Percentiles rank a stretch among this genome's conserved stretches.
phyloP scores from a whole-genome alignment of 2,888 invertebrate genomes.

The Polydrusus tereticollis region DNA sequence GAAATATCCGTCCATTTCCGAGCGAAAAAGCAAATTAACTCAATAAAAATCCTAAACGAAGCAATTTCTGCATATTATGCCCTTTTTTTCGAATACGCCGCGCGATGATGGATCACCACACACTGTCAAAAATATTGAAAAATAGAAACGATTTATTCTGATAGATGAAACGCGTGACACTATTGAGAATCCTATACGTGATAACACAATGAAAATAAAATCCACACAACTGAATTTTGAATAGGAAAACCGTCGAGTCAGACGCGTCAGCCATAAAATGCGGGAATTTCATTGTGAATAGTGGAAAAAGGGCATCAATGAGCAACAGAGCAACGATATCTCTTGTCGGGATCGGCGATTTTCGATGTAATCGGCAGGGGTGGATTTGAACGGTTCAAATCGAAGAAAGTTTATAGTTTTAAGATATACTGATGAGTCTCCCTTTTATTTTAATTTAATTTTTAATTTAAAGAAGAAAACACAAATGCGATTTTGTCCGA shows the following conservation, averaged over 20 bases:
- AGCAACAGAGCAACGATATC: slow-evolving; percentile 51
- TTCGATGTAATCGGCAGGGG: slow-evolving; percentile 15
- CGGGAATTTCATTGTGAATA: slow-evolving; percentile 53
- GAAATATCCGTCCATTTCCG: slow-evolving; percentile 5
- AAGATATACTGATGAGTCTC: neutral
- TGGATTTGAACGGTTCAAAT: neutral
- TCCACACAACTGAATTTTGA: slow-evolving; percentile 50
- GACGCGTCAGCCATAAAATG: slow-evolving; percentile 51
- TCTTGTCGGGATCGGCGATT: slow-evolving; percentile 44
- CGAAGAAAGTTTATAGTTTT: slow-evolving; percentile 4
- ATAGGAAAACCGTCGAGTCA: slow-evolving; percentile 55
- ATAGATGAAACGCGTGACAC: slow-evolving; percentile 46
- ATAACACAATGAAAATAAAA: slow-evolving; percentile 49
- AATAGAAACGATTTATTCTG: slow-evolving; percentile 45
- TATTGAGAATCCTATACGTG: slow-evolving; percentile 46
- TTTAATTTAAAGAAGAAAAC: neutral
- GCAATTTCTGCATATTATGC: slow-evolving; percentile 33
- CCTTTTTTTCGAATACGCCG: slow-evolving; percentile 22
- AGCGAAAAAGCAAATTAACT: slow-evolving; percentile 16
- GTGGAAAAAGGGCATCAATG: slow-evolving; percentile 52
- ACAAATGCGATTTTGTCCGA: too few species aligned
- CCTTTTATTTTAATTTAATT: neutral
- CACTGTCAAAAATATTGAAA: slow-evolving; percentile 42
- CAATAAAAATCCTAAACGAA: slow-evolving; percentile 34
- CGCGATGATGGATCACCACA: slow-evolving; percentile 42